A percentile compares a stretch with the other conserved stretches of the same genome.
phyloP scores from a whole-genome alignment of 2,113 vertebrate species.

The Antechinus stuartii region DNA sequence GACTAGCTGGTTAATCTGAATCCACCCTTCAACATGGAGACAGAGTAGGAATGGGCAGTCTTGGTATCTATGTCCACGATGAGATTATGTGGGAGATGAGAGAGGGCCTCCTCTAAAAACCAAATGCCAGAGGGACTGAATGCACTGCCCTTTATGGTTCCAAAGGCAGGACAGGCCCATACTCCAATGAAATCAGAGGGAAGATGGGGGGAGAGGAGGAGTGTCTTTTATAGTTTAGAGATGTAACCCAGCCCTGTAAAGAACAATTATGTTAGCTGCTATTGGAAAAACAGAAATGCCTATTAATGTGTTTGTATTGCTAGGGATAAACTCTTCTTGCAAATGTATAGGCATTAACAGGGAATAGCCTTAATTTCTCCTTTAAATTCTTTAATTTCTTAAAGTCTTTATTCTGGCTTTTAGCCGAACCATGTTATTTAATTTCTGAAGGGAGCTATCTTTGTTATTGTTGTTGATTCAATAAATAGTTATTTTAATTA shows the following conservation, averaged over 20 bases:
- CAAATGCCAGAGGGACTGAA: background rate
- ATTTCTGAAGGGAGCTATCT: background rate
- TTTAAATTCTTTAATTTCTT: background rate
- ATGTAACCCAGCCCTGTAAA: background rate
- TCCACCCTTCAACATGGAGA: background rate
- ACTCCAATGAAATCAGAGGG: background rate
- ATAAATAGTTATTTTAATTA: background rate
- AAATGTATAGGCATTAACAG: background rate
- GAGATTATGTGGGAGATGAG: background rate
- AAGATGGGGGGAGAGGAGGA: background rate
- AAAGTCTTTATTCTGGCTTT: background rate
- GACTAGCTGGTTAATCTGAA: background rate
- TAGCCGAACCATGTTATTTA: background rate
- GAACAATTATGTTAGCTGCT: background rate
- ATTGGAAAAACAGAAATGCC: background rate
- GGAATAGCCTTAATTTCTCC: background rate
- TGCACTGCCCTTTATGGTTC: background rate
- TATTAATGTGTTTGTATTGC: background rate
- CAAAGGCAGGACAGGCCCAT: background rate
- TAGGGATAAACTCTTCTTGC: background rate
- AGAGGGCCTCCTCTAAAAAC: background rate
- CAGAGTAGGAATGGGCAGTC: background rate
- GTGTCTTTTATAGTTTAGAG: background rate
- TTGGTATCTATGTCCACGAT: background rate
- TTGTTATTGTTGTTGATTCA: too few relatives aligned